Conservation (phyloP, 2,888 invertebrate genomes). For the Caenorhabditis japonica region DNA sequence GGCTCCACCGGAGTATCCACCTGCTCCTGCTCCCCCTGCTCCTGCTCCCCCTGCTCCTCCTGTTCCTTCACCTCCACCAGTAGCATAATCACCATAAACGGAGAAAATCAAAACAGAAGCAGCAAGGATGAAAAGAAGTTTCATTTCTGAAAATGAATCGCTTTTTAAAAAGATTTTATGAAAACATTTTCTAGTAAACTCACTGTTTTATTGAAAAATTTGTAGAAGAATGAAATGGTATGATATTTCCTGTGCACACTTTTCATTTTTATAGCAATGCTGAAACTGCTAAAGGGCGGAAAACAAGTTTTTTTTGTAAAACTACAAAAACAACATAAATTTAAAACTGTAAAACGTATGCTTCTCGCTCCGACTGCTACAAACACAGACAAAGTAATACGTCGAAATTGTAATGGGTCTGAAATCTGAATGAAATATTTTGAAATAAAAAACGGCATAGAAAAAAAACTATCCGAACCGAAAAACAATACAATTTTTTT, state of each 20-base stretch:
- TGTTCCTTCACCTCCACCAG: neutral
- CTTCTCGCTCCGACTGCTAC: too few species aligned
- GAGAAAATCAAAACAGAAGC: neutral
- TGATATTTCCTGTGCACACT: too few species aligned
- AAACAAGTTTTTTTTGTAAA: constrained; percentile 11
- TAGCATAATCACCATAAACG: constrained; percentile 4
- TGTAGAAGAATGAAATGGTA: too few species aligned
- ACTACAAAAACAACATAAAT: constrained; percentile 36
- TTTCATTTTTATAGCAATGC: too few species aligned
- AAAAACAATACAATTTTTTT: too few species aligned
- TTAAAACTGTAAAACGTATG: neutral
- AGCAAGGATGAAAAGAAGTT: neutral
- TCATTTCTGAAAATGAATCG: constrained; percentile 3
- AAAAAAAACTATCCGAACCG: too few species aligned
- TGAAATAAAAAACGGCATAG: too few species aligned
- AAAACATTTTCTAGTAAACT: neutral
- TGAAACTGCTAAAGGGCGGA: neutral
- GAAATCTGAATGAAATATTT: too few species aligned
- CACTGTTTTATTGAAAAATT: too few species aligned
- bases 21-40: constrained; percentile 1
- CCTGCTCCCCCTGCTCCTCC: constrained; percentile 6
- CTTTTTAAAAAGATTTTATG: neutral
- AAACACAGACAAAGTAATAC: too few species aligned
- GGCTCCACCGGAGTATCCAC: constrained; percentile 7
- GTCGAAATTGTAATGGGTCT: too few species aligned